Evolutionary conservation across 1,140 invertebrate genomes (phyloP), one percentile per base, ranked within the genome.

Genomic region (Neotoxoptera formosana): DNA sequence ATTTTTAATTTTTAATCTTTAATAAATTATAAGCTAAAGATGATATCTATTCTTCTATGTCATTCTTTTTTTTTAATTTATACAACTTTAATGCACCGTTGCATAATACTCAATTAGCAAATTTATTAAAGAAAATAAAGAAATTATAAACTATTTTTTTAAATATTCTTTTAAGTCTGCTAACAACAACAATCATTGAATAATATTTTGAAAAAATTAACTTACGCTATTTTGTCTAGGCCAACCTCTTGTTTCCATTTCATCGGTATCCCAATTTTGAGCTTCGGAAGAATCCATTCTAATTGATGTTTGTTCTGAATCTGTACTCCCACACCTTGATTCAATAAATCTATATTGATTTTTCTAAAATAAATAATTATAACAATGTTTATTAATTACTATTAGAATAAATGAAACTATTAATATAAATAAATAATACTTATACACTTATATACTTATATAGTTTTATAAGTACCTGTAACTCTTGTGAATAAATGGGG

Each of bases 141-240:
- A 67, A 67, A 67, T n/a, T 67, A n/a, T 67, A 67, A n/a, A 17
- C 11, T n/a, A 67, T 17, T n/a, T 14, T 17, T 67, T 67, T 67
- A 67, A 67, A 67, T n/a, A 17, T 17, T 11, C n/a, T 67, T 14
- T 67, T 30, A n/a, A n/a, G 14, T 67, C 30, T n/a, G 14, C 30
- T n/a, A 67, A n/a, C 60, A 67, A 6, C 11, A 67, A 67, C 0
- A 25, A 47, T 47, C 0, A 47, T 86, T 84, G 11, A 53, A 21
- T 21, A 8, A 84, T 45, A 84, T 84, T 11, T 84, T 25, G 6
- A 23, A 86, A 86, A n/a, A 47, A 86, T 48, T 94, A 94, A 96
- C 96, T 95, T 96, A 98, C 97, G 94, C 98, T 98, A 95, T 99
- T 99, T 95, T 99, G 98, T 94, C 98, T 95, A 90, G 98, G 98